phyloP scores from a whole-genome alignment of 2,888 invertebrate species.

The Drosophila kanekoi region DNA sequence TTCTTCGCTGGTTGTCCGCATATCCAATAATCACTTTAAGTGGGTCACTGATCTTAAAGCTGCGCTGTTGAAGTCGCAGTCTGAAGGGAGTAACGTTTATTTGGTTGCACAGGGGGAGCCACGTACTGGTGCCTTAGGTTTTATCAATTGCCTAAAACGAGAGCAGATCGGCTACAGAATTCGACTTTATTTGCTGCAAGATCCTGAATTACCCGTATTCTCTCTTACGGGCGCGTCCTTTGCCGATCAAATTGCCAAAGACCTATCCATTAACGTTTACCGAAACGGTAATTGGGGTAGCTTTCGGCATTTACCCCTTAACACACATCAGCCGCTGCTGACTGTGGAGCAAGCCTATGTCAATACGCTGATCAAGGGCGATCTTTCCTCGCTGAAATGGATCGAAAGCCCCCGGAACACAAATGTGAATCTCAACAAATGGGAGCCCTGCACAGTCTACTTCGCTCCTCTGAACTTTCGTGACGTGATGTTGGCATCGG shows the following conservation, averaged over 20 bases:
- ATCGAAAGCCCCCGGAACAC: slow-evolving; percentile 93
- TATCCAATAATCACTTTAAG: slow-evolving; percentile 89
- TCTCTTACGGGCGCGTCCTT: slow-evolving; percentile 87
- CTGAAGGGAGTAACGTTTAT: slow-evolving; percentile 87
- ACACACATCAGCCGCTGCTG: slow-evolving; percentile 84
- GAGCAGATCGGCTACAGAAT: slow-evolving; percentile 93
- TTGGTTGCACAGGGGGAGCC: slow-evolving; percentile 89
- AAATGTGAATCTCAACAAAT: slow-evolving; percentile 83
- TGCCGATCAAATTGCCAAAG: slow-evolving; percentile 88
- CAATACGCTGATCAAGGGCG: slow-evolving; percentile 96
- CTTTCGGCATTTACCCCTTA: slow-evolving; percentile 91
- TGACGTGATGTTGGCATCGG: slow-evolving; percentile 98
- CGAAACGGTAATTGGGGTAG: slow-evolving; percentile 94
- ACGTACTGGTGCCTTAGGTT: slow-evolving; percentile 92
- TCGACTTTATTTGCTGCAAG: slow-evolving; percentile 90
- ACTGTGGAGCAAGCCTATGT: slow-evolving; percentile 97
- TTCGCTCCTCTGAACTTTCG: slow-evolving; percentile 98
- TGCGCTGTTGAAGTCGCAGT: slow-evolving; percentile 88
- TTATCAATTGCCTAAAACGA: slow-evolving; percentile 94
- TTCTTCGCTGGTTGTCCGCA: slow-evolving; percentile 87
- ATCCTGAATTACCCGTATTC: slow-evolving; percentile 87
- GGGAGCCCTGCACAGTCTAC: slow-evolving; percentile 94
- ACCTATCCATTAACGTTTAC: slow-evolving; percentile 94
- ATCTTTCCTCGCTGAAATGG: slow-evolving; percentile 96
- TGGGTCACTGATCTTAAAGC: slow-evolving; percentile 94